A percentile compares a stretch with the other conserved stretches of the same genome.
Evolutionary conservation across 2,888 invertebrate genomes (phyloP).

Genomic region (Silvanus unidentatus): DNA sequence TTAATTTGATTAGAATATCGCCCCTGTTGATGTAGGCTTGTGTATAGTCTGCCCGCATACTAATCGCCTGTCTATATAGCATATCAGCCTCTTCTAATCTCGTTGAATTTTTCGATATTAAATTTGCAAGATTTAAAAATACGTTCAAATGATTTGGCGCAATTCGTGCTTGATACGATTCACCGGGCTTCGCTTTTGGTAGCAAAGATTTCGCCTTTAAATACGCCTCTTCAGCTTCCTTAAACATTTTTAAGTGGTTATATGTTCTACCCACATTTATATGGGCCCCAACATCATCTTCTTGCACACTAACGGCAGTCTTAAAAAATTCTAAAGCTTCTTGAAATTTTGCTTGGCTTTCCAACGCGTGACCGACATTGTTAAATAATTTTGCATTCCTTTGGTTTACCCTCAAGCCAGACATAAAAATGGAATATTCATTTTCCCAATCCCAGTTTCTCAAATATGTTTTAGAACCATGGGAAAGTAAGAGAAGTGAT

Average conservation of each 20-base stretch:
- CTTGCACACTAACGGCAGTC: slow-evolving; percentile 87
- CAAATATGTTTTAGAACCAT: slow-evolving; percentile 78
- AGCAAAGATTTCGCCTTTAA: slow-evolving; percentile 81
- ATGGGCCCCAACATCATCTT: slow-evolving; percentile 94
- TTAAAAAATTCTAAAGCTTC: slow-evolving; percentile 89
- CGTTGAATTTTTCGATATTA: slow-evolving; percentile 88
- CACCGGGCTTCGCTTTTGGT: slow-evolving; percentile 87
- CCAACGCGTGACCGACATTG: slow-evolving; percentile 94
- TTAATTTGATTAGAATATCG: slow-evolving; percentile 90
- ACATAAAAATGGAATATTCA: slow-evolving; percentile 90
- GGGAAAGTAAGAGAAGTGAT: slow-evolving; percentile 62
- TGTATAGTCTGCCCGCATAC: slow-evolving; percentile 93
- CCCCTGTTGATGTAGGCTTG: slow-evolving; percentile 97
- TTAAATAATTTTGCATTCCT: slow-evolving; percentile 94
- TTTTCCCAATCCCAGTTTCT: slow-evolving; percentile 91
- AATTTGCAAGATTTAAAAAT: slow-evolving; percentile 88
- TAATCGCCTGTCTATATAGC: slow-evolving; percentile 90
- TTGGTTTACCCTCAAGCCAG: slow-evolving; percentile 79
- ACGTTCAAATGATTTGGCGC: slow-evolving; percentile 95
- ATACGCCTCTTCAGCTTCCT: slow-evolving; percentile 90
- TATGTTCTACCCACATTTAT: slow-evolving; percentile 95
- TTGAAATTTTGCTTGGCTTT: slow-evolving; percentile 61
- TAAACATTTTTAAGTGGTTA: slow-evolving; percentile 81
- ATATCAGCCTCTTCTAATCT: slow-evolving; percentile 90
- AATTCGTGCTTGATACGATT: slow-evolving; percentile 91